phyloP scores from a whole-genome alignment of 2,888 invertebrate species.

The Dysmachus trigonus region DNA sequence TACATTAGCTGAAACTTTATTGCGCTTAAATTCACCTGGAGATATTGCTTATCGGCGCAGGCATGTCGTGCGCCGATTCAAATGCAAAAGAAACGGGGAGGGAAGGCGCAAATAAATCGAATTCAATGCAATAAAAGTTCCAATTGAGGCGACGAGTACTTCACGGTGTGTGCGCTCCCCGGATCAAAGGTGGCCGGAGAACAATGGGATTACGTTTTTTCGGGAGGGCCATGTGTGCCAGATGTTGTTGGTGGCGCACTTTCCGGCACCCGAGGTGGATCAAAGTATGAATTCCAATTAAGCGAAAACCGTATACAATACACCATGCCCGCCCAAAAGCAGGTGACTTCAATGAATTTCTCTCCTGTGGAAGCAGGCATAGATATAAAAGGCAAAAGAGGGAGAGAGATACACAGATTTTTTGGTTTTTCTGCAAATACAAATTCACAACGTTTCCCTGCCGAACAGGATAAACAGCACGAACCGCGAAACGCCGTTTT shows the following conservation, averaged over 20 bases:
- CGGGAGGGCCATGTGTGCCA: background rate
- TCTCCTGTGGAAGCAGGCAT: background rate
- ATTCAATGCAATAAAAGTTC: background rate
- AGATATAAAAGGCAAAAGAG: background rate
- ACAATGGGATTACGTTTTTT: background rate
- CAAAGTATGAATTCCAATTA: slow-evolving; percentile 4
- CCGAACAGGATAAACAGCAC: background rate
- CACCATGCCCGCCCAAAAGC: background rate
- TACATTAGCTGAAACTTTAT: background rate
- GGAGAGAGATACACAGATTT: background rate
- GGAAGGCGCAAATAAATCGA: background rate
- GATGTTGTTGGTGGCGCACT: background rate
- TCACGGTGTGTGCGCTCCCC: background rate
- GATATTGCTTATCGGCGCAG: background rate
- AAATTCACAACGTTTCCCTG: background rate
- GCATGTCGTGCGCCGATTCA: background rate
- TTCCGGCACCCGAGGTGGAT: background rate
- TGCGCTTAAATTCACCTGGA: background rate
- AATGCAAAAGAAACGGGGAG: background rate
- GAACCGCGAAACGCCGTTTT: background rate
- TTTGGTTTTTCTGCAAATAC: background rate
- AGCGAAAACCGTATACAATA: background rate
- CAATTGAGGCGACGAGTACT: background rate
- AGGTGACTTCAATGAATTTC: background rate
- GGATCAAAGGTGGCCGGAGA: background rate